Base-by-base conservation (phyloP, 2,797 vertebrate species). In the Darevskia nairensis region DNA sequence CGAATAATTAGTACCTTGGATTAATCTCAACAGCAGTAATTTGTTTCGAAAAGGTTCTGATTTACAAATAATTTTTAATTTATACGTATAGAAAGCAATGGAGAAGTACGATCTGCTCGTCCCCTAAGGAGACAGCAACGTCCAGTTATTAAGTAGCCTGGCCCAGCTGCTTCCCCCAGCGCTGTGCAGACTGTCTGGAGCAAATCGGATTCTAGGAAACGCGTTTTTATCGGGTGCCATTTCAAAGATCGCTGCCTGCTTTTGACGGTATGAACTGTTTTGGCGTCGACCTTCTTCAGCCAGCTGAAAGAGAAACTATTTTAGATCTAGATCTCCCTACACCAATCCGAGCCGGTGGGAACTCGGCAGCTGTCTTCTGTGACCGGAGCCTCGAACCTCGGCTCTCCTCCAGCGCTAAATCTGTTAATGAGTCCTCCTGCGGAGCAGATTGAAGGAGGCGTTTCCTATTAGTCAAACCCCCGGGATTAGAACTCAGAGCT, bases 391-490 rank as follows among this genome's bases (percentile, higher is more conserved):
- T 21, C 81, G 13, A 50, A 11, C 19, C 81, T 50, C 76, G 11
- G 74, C 23, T 46, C 76, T 79, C 61, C 39, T 19, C 15, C 66
- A 35, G 76, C 25, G 59, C 2, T 19, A 61, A 61, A 13, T 32
- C 50, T 59, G 32, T 41, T 74, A 64, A 46, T 11, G 76, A 46
- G 29, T 66, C 35, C 27, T 81, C n/a, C 69, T 25, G 32, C 25
- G 35, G 19, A 79, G 75, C 82, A 88, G 55, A 46, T 75, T 85
- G 82, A 77, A 85, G 72, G 50, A 64, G 79, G 71, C 59, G 32
- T 75, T 66, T 6, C 75, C 41, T 29, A 41, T 80, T 74, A 46
- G 23, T 39, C 41, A 72, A 66, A 59, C 59, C 44, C 88, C 2
- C 39, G 77, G 83, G 83, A 81, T 81, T 75, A 41, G 59, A 85